Base-by-base conservation (phyloP, 2,888 invertebrate species). In the Halictus quadricinctus region DNA sequence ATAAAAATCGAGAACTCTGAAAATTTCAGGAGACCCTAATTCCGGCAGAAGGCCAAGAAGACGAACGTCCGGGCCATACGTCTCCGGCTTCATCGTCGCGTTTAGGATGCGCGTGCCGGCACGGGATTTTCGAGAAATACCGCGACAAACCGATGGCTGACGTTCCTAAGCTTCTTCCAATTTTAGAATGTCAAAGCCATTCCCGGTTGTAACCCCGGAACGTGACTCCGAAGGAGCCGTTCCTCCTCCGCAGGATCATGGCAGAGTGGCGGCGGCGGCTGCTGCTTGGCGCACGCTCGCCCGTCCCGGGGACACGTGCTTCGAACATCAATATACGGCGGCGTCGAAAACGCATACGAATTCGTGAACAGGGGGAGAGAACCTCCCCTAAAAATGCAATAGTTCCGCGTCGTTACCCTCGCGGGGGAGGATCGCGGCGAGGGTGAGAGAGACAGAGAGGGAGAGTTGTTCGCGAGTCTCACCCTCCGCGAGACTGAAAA, bases 141-240 rank as follows among this genome's bases (percentile, higher is more conserved):
- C 84, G 76, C 73, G 72, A 72, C 73, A 80, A 79, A 73, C 69
- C 76, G 82, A 78, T 79, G 88, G 72, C 79, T 81, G 89, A 85
- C 83, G 80, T 87, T 87, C 88, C 85, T 88, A 86, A 90, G 89
- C 89, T 88, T 88, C 90, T 86, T 90, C 90, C 90, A 90, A 90
- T 90, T 90, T 90, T 90, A 90, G 90, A 90, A 90, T 90, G 90
- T 90, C 90, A 90, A 90, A 90, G 90, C 86, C 90, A 87, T 85
- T 85, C 88, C 85, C 86, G 90, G 89, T 85, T 88, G 89, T 90
- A 90, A 90, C 90, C 86, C 85, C 66, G 87, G 86, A 89, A 90
- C 90, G 90, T 90, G 90, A 90, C 90, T 90, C 76, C 83, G 80
- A 15, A 69, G 76, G 48, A 48, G 70, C n/a, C 73, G 72, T 41